Base-by-base conservation (phyloP, 2,797 vertebrate species). In the Tapirus indicus region DNA sequence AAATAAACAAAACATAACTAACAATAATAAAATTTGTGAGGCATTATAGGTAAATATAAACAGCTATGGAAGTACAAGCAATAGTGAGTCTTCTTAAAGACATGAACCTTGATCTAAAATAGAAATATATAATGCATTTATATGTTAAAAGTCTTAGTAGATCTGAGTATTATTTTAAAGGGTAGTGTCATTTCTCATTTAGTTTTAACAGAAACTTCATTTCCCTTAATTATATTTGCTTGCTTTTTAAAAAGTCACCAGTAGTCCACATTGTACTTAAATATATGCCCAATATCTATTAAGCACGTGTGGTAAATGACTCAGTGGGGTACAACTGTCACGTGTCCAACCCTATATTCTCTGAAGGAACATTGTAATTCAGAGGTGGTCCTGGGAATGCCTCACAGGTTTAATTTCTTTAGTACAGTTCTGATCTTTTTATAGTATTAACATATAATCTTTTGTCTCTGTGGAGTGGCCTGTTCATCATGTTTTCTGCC, bases 351-450 rank as follows among this genome's bases (percentile, higher is more conserved):
- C 58, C 18, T 49, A 58, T 88, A 88, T 58, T 97, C 92, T 90
- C 94, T 95, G 71, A 93, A 95, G 66, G 27, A 94, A 69, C 32
- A 32, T 54, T 98, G 49, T 35, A 91, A 95, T 92, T 98, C 1
- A 0, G 54, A 96, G 35, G 10, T 85, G 82, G n/a, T 27, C 27
- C 80, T 96, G 89, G 91, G 56, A 98, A 98, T 97, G 86, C 88
- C 94, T 97, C 95, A 58, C 78, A 98, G 96, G 41, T 98, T 98
- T 98, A 97, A 98, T 98, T 98, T 98, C 98, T 98, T 98, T 98
- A 98, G 93, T 71, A 52, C 60, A 96, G 86, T 90, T 75, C 23
- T 96, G 96, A 98, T 88, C 93, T 98, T 98, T 98, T 98, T 91
- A 96, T 96, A 85, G 92, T 86, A 98, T 97, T 98, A 98, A 98